Evolutionary conservation across 2,888 invertebrate genomes (phyloP), one percentile per base, ranked within the genome.

Genomic region (Drosophila imparisetae): DNA sequence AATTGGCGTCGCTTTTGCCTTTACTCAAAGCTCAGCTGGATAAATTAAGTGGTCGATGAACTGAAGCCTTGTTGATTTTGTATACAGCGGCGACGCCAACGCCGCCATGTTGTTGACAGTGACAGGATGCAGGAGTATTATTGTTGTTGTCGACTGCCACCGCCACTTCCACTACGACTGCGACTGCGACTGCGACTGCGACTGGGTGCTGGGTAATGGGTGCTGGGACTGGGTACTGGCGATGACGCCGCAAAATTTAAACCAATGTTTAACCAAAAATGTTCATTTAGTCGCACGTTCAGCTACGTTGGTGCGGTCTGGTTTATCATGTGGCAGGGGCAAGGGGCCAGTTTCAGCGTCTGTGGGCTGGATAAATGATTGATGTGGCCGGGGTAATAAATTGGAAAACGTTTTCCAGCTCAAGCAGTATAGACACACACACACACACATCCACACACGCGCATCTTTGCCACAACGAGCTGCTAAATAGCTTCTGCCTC

Each of bases 41-140:
- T 90, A 91, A 91, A 91, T 91, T 91, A 91, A 91, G 91, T 91
- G 91, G 91, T 91, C 91, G 91, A 91, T 91, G 91, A 91, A 91
- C 91, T 91, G 90, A 86, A 91, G 86, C 91, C 86, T 84, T 90
- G 91, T 91, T 91, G 91, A 91, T 89, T 90, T 88, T 88, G 88
- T 87, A 78, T 87, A 88, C 81, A 69, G 77, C 67, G 29, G 40
- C 68, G 61, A 68, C 66, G 69, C 61, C 61, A 59, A 58, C 54
- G 72, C 72, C 70, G 67, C 73, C 73, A 73, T 89, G 84, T 75
- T 82, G 90, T 90, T 90, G 85, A 90, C 85, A 85, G 72, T 80
- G 87, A 84, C 78, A 80, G 57, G 66, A 76, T 55, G 74, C 74
- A 67, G 70, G 59, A 75, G 66, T 45, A 72, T 30, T 59, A 36